Percentiles rank a stretch among this genome's conserved stretches.
Evolutionary conservation across 2,113 vertebrate species (phyloP).

Genomic region (Heliornis fulica): DNA sequence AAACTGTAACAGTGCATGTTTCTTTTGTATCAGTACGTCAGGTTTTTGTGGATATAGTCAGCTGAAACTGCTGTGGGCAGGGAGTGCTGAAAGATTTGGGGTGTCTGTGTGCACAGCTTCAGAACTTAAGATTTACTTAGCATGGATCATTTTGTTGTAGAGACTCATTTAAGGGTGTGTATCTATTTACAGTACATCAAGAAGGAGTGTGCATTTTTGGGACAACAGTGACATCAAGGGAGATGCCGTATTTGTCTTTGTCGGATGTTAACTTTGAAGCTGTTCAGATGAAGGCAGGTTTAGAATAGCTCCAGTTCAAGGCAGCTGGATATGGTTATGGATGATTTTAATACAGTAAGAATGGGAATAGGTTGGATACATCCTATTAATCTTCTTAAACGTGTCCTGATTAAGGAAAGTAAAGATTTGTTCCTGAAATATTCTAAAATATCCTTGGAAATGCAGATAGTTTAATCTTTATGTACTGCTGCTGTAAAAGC

Average conservation of each 20-base stretch:
- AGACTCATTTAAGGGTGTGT: background rate
- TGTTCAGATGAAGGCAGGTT: background rate
- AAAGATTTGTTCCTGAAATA: background rate
- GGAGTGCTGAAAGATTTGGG: background rate
- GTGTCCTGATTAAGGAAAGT: background rate
- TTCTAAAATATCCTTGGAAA: background rate
- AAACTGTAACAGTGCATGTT: background rate
- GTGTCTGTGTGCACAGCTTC: background rate
- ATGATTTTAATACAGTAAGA: background rate
- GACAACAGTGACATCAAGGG: background rate
- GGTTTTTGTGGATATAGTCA: background rate
- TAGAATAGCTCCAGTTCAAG: background rate
- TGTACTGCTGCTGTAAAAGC: background rate
- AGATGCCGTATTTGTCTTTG: background rate
- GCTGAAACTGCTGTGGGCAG: background rate
- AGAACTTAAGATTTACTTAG: background rate
- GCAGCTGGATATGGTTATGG: background rate
- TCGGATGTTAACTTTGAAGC: background rate
- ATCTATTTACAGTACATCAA: background rate
- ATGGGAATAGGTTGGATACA: background rate
- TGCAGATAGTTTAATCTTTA: background rate
- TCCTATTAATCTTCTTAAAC: background rate
- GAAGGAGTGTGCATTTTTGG: background rate
- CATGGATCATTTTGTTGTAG: background rate
- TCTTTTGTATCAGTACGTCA: background rate